Conservation (phyloP, 2,113 vertebrate species). For the Mesocricetus auratus region DNA sequence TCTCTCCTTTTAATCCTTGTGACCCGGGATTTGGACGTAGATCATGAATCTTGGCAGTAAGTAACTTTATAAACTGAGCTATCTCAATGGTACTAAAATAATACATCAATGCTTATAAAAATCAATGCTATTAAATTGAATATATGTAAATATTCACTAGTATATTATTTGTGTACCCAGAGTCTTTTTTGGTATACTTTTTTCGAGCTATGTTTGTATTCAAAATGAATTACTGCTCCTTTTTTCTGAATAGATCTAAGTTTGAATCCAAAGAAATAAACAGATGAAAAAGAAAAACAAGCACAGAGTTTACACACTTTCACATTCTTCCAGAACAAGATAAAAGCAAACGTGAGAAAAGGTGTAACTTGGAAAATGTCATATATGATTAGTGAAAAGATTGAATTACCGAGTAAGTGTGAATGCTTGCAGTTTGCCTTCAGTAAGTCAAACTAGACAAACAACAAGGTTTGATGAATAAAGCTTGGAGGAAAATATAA, state of each 20-base stretch:
- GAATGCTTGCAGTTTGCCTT: slow-evolving; percentile 9
- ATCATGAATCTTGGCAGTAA: not conserved
- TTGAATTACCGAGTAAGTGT: slow-evolving; percentile 42
- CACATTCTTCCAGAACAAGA: not conserved
- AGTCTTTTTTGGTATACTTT: not conserved
- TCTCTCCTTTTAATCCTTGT: not conserved
- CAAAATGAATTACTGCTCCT: not conserved
- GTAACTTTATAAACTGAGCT: not conserved
- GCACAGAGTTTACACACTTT: not conserved
- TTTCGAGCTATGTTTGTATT: not conserved
- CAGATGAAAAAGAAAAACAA: not conserved
- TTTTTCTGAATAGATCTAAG: not conserved
- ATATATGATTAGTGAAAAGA: slow-evolving; percentile 48
- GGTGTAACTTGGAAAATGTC: slow-evolving; percentile 27
- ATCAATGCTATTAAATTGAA: not conserved
- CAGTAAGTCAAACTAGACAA: slow-evolving; percentile 48
- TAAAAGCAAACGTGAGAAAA: slow-evolving; percentile 25
- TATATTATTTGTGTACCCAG: not conserved
- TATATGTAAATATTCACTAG: not conserved
- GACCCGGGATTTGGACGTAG: not conserved
- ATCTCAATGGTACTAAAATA: not conserved
- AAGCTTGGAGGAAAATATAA: not conserved
- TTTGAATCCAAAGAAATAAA: slow-evolving; percentile 20
- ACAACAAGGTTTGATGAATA: slow-evolving; percentile 31
- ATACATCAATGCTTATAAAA: not conserved